Evolutionary conservation across 2,888 invertebrate genomes (phyloP).

Genomic region (Drosophila anomelani): DNA sequence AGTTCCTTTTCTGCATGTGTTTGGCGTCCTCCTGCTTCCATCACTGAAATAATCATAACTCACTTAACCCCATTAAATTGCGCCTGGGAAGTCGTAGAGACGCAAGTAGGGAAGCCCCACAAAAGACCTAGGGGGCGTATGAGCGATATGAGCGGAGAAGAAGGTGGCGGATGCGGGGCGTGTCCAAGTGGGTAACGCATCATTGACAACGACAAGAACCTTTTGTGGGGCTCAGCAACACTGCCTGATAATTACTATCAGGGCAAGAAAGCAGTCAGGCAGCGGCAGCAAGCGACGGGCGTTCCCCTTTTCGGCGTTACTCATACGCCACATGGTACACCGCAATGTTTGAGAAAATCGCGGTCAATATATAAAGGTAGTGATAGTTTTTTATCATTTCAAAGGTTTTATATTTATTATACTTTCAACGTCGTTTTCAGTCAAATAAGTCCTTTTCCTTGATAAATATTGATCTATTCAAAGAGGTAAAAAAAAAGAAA

Average conservation of each 20-base stretch:
- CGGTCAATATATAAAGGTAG: too few relatives aligned
- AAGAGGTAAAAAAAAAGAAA: too few relatives aligned
- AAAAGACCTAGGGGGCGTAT: conserved; percentile 35
- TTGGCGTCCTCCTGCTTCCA: conserved; percentile 14
- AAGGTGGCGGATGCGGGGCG: conserved; percentile 38
- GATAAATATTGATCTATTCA: fast-evolving
- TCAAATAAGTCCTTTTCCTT: neutral
- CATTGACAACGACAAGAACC: conserved; percentile 54
- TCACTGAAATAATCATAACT: conserved; percentile 65
- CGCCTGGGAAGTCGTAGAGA: conserved; percentile 12
- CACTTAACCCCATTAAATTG: conserved; percentile 72
- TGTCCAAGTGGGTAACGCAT: conserved; percentile 64
- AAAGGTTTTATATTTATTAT: too few relatives aligned
- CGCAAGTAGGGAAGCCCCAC: conserved; percentile 13
- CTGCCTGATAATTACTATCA: conserved; percentile 59
- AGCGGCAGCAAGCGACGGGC: conserved; percentile 1
- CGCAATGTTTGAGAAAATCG: neutral
- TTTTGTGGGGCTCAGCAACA: conserved; percentile 26
- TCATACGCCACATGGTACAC: conserved; percentile 56
- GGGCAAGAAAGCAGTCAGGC: conserved; percentile 8
- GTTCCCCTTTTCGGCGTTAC: conserved; percentile 37
- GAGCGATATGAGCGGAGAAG: conserved; percentile 27
- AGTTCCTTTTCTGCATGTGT: conserved; percentile 37
- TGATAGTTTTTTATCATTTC: too few relatives aligned
- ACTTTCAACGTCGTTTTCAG: too few relatives aligned